Conservation (phyloP, 2,888 invertebrate genomes). For the Physocephala rufipes region DNA sequence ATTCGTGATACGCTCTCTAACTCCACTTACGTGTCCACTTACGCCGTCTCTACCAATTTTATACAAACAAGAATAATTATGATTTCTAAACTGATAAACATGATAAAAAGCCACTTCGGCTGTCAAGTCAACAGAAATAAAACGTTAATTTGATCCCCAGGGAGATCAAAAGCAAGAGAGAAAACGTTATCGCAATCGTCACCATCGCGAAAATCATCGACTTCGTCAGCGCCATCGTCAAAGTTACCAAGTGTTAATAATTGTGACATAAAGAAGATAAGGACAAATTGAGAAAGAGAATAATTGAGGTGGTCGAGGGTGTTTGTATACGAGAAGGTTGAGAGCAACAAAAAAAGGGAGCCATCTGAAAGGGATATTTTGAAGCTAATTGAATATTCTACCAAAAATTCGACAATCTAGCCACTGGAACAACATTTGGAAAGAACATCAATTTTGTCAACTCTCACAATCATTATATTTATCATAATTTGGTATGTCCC, state of each 20-base stretch:
- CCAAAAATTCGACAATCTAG: no score
- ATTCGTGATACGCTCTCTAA: not conserved
- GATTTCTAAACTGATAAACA: conserved; percentile 33
- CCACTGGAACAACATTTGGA: not conserved
- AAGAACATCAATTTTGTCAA: not conserved
- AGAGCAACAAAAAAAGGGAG: not conserved
- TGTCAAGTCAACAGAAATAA: conserved; percentile 33
- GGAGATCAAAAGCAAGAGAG: not conserved
- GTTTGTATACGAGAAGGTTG: not conserved
- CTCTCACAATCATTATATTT: not conserved
- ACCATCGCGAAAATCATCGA: not conserved
- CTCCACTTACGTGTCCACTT: no score
- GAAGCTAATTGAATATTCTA: no score
- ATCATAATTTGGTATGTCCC: no score
- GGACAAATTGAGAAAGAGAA: not conserved
- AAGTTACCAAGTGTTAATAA: conserved; percentile 32
- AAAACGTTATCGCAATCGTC: not conserved
- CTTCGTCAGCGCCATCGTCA: not conserved
- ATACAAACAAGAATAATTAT: conserved; percentile 1
- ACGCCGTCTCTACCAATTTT: no score
- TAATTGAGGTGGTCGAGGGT: not conserved
- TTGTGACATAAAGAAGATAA: conserved; percentile 21
- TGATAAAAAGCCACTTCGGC: conserved; percentile 36
- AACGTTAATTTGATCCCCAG: conserved; percentile 34
- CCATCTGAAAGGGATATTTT: not conserved